Conservation (phyloP, 2,797 vertebrate genomes). For the Phoebastria nigripes region DNA sequence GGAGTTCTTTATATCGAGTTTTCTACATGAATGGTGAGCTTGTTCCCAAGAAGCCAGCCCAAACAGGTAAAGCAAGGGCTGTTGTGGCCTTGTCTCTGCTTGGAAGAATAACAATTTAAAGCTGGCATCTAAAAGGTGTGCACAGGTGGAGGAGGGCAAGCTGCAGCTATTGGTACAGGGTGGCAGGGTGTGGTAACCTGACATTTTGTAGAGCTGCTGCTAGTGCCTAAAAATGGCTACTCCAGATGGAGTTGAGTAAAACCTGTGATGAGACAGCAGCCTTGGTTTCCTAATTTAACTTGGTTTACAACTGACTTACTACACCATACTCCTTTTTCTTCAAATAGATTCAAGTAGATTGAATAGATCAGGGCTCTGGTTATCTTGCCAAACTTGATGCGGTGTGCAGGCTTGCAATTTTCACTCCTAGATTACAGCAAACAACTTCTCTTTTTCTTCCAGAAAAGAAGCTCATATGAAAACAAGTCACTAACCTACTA, state of each 20-base stretch:
- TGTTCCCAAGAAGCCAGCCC: not conserved
- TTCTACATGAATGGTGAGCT: not conserved
- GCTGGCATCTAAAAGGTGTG: not conserved
- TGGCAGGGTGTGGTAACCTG: not conserved
- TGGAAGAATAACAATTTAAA: fast-evolving
- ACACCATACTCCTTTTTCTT: not conserved
- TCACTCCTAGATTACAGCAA: not conserved
- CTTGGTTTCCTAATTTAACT: not conserved
- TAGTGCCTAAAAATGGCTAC: not conserved
- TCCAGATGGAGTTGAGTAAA: not conserved
- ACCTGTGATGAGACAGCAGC: not conserved
- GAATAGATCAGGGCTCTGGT: not conserved
- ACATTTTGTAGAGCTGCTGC: not conserved
- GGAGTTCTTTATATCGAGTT: fast-evolving
- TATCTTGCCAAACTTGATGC: not conserved
- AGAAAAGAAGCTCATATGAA: not conserved
- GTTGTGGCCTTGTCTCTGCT: not conserved
- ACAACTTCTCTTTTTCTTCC: not conserved
- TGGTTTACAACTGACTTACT: not conserved
- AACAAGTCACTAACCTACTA: not conserved
- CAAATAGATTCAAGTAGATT: not conserved
- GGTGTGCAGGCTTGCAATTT: not conserved
- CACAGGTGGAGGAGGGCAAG: not conserved
- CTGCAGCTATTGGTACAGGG: not conserved
- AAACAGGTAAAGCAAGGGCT: not conserved